A percentile compares a stretch with the other conserved stretches of the same genome.
phyloP scores from a whole-genome alignment of 2,113 vertebrate species.

The Promerops cafer region DNA sequence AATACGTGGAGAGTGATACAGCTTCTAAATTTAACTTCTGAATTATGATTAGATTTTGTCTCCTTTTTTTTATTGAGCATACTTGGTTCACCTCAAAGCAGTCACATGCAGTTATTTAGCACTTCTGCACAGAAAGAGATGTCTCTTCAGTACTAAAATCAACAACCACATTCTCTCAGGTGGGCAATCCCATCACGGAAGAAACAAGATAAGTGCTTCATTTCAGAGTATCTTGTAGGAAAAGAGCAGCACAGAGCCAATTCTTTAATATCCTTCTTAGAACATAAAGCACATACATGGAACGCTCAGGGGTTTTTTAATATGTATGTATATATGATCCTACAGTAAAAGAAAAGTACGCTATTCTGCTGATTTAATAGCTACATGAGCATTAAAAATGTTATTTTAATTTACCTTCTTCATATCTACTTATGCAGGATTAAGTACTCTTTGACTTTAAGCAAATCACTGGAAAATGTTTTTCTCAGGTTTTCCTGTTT shows the following conservation, averaged over 20 bases:
- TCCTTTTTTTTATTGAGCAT: not conserved
- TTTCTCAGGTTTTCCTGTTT: not conserved
- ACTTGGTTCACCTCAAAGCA: not conserved
- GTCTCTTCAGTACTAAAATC: not conserved
- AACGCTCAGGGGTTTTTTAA: not conserved
- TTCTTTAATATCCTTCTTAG: not conserved
- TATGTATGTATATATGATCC: not conserved
- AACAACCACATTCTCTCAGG: not conserved
- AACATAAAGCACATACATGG: not conserved
- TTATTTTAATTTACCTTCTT: not conserved
- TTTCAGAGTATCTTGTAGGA: not conserved
- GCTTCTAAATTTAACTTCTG: not conserved
- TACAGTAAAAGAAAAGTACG: not conserved
- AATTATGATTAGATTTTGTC: not conserved
- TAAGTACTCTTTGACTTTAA: not conserved
- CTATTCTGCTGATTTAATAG: not conserved
- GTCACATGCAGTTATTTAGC: not conserved
- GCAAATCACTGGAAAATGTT: not conserved
- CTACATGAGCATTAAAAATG: not conserved
- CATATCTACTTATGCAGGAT: not conserved
- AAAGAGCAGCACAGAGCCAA: not conserved
- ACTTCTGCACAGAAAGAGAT: not conserved
- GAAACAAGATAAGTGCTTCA: not conserved
- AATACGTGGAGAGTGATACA: not conserved
- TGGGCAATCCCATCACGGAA: not conserved